These are phyloP conservation scores for Pedetes capensis DNA, from an alignment of 2,113 vertebrate species.

Conservation along the genomic window DNA sequence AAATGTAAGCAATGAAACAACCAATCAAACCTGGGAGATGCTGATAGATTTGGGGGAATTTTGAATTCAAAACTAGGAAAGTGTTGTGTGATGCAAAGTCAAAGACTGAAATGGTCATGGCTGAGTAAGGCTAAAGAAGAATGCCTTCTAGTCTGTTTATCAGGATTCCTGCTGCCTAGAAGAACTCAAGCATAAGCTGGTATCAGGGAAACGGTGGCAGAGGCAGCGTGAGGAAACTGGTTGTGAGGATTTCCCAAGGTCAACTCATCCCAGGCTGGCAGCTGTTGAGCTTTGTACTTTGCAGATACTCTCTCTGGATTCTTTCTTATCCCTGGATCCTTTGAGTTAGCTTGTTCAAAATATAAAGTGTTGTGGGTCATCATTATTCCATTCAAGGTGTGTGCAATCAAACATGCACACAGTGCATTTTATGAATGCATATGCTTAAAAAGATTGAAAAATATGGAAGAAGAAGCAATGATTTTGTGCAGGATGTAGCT, in stretches of 20 bases:
- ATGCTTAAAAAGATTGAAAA: neutral
- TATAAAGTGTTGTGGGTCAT: neutral
- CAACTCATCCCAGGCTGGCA: neutral
- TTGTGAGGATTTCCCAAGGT: neutral
- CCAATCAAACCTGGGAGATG: neutral
- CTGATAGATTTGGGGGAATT: neutral
- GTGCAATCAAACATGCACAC: conserved; percentile 25
- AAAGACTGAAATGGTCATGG: neutral
- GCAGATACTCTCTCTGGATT: neutral
- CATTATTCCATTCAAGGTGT: neutral
- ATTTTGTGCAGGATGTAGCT: neutral
- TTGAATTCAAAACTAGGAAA: neutral
- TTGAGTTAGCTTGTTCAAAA: neutral
- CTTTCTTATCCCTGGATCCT: neutral
- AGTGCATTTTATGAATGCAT: neutral
- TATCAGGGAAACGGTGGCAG: fast-evolving
- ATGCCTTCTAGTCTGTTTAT: neutral
- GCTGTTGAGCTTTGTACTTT: neutral
- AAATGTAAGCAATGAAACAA: neutral
- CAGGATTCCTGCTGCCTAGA: neutral
- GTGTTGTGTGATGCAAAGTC: neutral
- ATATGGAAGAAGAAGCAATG: neutral
- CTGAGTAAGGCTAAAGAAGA: neutral
- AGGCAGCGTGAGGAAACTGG: neutral
- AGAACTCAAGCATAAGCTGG: too few relatives aligned